Evolutionary conservation across 1,140 invertebrate species (phyloP), one percentile per base, ranked within the genome.

Genomic region (Pararge aegeria): DNA sequence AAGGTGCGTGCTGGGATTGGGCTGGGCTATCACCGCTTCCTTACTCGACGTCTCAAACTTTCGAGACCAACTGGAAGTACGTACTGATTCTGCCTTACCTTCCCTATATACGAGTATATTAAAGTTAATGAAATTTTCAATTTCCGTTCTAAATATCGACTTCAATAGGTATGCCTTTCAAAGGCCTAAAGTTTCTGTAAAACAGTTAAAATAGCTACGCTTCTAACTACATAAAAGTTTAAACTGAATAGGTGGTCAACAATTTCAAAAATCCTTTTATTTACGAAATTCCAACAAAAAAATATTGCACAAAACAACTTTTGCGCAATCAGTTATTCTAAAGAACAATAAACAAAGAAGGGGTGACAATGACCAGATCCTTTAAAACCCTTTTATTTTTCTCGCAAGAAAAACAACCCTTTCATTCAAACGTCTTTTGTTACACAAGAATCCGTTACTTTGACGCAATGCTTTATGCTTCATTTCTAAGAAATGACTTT

Each of bases 331-430:
- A 58, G 66, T 78, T 73, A 69, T 71, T 62, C 52, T 50, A 30
- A 59, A 68, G 66, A 65, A 75, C 52, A 80, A 82, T 76, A 78
- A 76, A 84, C 74, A 83, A 84, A 81, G 76, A 75, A 81, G 78
- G 78, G 73, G 72, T 78, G 70, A 82, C 78, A 82, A 84, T 78
- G 65, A 65, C 66, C 55, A 66, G 49, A 66, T 62, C 66, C 68
- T 61, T 65, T 55, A 61, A 74, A 85, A 81, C 70, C 78, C 81
- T 79, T 86, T 84, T 77, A 80, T 80, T 76, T 61, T 58, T 66
- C 70, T 78, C 53, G 62, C 64, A 80, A 84, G 78, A 82, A 81
- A 80, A 87, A 81, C 80, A 89, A 89, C 87, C 87, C 83, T 87
- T 86, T 76, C 66, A 77, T 86, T 81, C 61, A 77, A 74, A 70